Percentiles rank a stretch among this genome's conserved stretches.
phyloP scores from a whole-genome alignment of 2,797 vertebrate genomes.

The Anguilla marmorata region DNA sequence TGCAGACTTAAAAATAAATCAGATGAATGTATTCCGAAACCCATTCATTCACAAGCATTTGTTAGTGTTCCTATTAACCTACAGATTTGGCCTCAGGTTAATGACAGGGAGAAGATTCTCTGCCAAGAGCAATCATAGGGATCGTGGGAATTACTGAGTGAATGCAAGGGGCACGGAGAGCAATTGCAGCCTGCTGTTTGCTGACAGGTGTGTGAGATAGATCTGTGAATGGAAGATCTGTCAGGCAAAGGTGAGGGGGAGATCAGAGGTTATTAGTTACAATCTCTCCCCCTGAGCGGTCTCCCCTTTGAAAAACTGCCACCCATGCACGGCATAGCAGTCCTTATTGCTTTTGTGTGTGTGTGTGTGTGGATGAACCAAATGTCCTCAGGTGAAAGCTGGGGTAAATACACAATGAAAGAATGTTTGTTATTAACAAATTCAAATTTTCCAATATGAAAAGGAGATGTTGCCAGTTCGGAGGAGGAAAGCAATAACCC shows the following conservation, averaged over 20 bases:
- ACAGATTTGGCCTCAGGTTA: background rate
- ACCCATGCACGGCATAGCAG: background rate
- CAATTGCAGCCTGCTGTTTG: background rate
- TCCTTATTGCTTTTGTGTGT: background rate
- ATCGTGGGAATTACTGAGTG: background rate
- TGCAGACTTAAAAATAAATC: background rate
- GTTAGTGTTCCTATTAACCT: background rate
- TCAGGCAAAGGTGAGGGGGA: background rate
- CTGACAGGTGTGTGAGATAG: constrained; percentile 10
- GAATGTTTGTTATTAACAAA: constrained; percentile 10
- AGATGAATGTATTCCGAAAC: background rate
- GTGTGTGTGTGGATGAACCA: background rate
- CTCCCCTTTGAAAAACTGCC: background rate
- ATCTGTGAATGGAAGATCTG: background rate
- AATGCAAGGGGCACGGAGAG: background rate
- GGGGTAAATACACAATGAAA: background rate
- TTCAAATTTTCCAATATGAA: background rate
- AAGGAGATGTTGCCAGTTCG: background rate
- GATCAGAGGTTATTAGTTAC: constrained; percentile 13
- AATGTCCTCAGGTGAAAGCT: background rate
- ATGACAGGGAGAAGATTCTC: background rate
- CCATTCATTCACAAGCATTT: background rate
- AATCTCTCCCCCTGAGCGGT: background rate
- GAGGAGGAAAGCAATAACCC: background rate
- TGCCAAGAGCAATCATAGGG: background rate